A percentile compares a stretch with the other conserved stretches of the same genome.
Evolutionary conservation across 2,797 vertebrate species (phyloP).

Genomic region (Phylloscopus collybita): DNA sequence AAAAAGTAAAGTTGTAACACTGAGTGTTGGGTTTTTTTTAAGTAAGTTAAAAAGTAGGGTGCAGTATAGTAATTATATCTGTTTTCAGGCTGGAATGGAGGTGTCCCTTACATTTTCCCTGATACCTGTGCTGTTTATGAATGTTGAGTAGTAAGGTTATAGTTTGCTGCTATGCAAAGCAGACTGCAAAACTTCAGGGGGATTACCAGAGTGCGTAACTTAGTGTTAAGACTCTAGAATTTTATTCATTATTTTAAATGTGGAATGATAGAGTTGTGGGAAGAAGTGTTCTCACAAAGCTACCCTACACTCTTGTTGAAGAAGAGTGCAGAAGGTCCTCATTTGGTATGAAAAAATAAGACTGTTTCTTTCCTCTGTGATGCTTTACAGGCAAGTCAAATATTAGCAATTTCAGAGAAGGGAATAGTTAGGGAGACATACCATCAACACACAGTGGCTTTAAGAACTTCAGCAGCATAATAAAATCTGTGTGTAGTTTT

Average conservation of each 20-base stretch:
- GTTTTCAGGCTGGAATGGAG: neutral
- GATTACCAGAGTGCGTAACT: neutral
- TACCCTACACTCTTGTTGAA: neutral
- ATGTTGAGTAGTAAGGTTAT: neutral
- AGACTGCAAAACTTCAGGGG: neutral
- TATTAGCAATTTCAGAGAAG: neutral
- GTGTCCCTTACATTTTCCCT: neutral
- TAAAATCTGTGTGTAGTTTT: neutral
- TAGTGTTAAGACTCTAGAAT: neutral
- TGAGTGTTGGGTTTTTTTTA: neutral
- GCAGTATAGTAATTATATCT: rapidly evolving
- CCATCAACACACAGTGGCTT: neutral
- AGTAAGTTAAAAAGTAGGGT: neutral
- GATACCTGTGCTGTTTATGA: neutral
- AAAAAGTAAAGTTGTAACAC: neutral
- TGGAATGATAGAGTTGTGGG: neutral
- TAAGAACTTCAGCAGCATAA: neutral
- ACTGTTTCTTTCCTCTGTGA: neutral
- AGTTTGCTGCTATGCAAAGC: neutral
- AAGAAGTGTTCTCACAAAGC: neutral
- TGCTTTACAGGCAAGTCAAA: neutral
- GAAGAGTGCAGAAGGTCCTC: neutral
- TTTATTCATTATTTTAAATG: neutral
- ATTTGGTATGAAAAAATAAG: neutral
- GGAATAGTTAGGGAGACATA: neutral